Conservation (phyloP, 2,113 vertebrate species). For the Antigone vipio region DNA sequence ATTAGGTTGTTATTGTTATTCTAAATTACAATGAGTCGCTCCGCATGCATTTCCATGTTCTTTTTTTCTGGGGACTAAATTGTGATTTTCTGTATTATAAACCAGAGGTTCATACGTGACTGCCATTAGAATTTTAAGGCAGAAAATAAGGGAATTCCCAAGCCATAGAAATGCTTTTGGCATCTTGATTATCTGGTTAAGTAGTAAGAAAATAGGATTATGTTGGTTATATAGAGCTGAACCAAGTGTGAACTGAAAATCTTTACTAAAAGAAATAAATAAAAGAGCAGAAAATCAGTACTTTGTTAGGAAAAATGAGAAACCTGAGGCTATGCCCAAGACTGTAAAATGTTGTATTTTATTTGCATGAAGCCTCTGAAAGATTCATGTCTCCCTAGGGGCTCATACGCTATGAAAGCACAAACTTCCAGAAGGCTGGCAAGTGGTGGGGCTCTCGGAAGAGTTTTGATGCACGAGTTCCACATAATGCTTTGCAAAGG, state of each 20-base stretch:
- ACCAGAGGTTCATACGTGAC: not conserved
- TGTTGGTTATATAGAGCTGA: not conserved
- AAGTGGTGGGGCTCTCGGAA: not conserved
- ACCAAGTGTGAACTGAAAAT: conserved; percentile 26
- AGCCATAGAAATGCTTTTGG: not conserved
- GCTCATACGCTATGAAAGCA: not conserved
- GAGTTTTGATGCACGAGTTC: not conserved
- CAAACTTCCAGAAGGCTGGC: not conserved
- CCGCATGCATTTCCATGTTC: not conserved
- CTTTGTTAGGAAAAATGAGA: conserved; percentile 39
- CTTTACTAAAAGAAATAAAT: conserved; percentile 10
- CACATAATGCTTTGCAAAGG: not conserved
- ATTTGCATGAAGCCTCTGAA: conserved; percentile 25
- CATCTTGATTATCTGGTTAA: conserved; percentile 43
- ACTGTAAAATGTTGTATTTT: conserved; percentile 24
- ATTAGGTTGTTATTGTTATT: not conserved
- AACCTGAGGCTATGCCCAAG: conserved; percentile 15
- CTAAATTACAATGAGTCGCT: not conserved
- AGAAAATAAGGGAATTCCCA: conserved; percentile 12
- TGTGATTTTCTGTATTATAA: not conserved
- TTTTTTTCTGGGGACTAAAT: not conserved
- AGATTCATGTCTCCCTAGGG: conserved; percentile 25
- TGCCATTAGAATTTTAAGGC: not conserved
- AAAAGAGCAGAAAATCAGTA: conserved; percentile 46
- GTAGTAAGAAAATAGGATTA: conserved; percentile 61